Evolutionary conservation across 2,888 invertebrate genomes (phyloP).

Genomic region (Eupsilia transversa): DNA sequence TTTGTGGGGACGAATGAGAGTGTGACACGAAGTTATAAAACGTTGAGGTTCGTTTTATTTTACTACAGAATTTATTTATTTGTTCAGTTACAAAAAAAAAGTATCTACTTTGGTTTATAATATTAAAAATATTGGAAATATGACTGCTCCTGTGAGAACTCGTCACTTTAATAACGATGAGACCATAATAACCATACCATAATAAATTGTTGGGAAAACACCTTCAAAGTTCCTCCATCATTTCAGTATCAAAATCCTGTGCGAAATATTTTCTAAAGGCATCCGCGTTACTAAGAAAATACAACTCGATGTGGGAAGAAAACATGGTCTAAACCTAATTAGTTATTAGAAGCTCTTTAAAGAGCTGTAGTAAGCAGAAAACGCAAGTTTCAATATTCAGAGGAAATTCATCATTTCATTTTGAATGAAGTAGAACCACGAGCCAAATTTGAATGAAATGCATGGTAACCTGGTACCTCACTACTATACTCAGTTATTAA

Average conservation of each 20-base stretch:
- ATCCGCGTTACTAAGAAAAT: not conserved
- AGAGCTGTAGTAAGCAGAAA: not conserved
- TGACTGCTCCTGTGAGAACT: not conserved
- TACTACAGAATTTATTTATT: not conserved
- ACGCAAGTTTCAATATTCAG: not conserved
- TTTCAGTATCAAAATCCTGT: not conserved
- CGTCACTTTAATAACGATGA: not conserved
- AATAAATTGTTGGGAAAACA: not conserved
- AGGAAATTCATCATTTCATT: not conserved
- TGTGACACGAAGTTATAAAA: not conserved
- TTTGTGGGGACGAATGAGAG: conserved; percentile 8
- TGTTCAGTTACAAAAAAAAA: not conserved
- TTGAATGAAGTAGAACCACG: not conserved
- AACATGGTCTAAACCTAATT: not conserved
- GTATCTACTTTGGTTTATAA: too few relatives aligned
- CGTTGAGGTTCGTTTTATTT: not conserved
- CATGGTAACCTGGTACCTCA: not conserved
- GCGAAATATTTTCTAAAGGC: not conserved
- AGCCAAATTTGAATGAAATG: not conserved
- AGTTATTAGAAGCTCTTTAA: not conserved
- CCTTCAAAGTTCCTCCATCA: not conserved
- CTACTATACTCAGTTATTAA: not conserved
- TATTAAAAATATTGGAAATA: not conserved
- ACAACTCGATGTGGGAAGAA: not conserved
- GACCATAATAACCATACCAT: not conserved